Evolutionary conservation across 1,140 invertebrate species (phyloP), one percentile per base, ranked within the genome.

Genomic region (Formica exsecta): DNA sequence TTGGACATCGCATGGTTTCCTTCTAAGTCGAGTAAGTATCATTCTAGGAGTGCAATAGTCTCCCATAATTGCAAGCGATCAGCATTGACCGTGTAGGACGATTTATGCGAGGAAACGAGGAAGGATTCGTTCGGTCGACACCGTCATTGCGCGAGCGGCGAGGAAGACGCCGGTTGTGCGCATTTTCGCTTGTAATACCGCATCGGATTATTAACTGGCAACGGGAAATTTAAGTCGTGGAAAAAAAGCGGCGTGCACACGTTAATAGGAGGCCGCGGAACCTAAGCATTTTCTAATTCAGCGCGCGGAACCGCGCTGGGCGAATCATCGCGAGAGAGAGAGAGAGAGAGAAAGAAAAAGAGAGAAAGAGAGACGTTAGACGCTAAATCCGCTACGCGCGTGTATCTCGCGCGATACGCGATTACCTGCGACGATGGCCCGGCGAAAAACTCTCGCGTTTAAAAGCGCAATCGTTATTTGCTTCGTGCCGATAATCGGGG

Each of bases 261-360:
- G 79, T 13, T 83, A 83, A 83, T 83, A 62, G 68, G 68, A 22
- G 54, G n/a, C 22, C 68, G 57, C 38, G 54, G 68, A 83, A 83
- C 68, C 54, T 29, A 41, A 62, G 79, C 25, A 83, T 83, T 74
- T 83, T 85, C 71, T 85, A 85, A 85, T 79, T 76, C 83, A 76
- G 71, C 48, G 83, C 71, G 62, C 74, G 83, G 83, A 85, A 75
- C 74, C 74, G 59, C 57, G 48, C 19, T 59, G 41, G 70, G 51
- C 51, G 54, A 73, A 84, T 36, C 44, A 66, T 71, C 3, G 70
- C 22, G 32, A 2, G 64, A 25, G 8, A 16, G 70, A 16, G 48
- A n/a, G 32, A 2, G 64, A 25, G 8, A 22, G 22, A 22, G 22
- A 25, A 38, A 57, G 19, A 32, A 65, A 36, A 38, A 29, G 29